Conservation (phyloP, 2,888 invertebrate genomes). For the Lymantria dispar region DNA sequence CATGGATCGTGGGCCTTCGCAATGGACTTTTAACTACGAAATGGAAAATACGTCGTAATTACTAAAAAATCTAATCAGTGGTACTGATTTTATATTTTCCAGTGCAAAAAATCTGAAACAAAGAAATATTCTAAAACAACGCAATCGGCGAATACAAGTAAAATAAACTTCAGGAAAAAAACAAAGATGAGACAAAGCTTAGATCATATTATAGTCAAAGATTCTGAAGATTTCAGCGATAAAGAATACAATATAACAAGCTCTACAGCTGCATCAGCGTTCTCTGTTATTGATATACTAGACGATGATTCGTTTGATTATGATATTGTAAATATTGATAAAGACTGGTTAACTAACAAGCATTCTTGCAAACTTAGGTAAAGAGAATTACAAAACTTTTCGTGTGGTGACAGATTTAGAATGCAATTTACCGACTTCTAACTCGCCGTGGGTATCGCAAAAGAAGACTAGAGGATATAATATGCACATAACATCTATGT, state of each 20-base stretch:
- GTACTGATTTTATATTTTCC: neutral
- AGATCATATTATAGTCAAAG: constrained; percentile 26
- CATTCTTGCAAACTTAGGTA: constrained; percentile 4
- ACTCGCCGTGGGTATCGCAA: too few species aligned
- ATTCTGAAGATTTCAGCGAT: constrained; percentile 51
- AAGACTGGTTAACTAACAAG: constrained; percentile 42
- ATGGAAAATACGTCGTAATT: too few species aligned
- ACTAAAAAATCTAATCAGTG: too few species aligned
- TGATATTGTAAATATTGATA: constrained; percentile 71
- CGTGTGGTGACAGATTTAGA: too few species aligned
- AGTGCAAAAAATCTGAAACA: neutral
- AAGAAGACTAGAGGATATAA: too few species aligned
- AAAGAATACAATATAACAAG: constrained; percentile 14
- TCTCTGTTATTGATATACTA: constrained; percentile 42
- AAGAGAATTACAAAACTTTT: too few species aligned
- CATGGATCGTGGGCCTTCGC: too few species aligned
- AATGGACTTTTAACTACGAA: too few species aligned
- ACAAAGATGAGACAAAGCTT: constrained; percentile 29
- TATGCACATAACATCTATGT: too few species aligned
- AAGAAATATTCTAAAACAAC: neutral
- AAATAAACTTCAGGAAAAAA: constrained; percentile 48
- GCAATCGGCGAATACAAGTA: constrained; percentile 19
- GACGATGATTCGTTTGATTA: constrained; percentile 69
- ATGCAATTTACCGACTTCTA: too few species aligned
- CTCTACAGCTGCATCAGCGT: constrained; percentile 30